Percentiles rank a stretch among this genome's conserved stretches.
Evolutionary conservation across 2,888 invertebrate species (phyloP).

Genomic region (Trimorus sp.): DNA sequence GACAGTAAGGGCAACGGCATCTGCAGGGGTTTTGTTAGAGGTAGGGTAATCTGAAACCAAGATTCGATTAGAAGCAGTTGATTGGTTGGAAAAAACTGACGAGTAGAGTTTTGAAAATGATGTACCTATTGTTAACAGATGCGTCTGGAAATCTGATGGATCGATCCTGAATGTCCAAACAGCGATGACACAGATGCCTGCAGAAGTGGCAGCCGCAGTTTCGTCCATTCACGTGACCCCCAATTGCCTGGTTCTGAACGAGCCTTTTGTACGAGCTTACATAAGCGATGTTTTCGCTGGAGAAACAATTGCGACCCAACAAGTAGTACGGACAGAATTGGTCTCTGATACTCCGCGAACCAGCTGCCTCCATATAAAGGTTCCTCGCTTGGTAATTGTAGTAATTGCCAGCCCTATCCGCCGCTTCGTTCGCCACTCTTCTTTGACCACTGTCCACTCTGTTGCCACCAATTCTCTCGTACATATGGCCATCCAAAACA

Average conservation of each 20-base stretch:
- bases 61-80: too few relatives aligned
- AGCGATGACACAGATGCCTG: slow-evolving; percentile 75
- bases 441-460: slow-evolving; percentile 71
- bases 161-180: slow-evolving; percentile 75
- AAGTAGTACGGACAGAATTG: slow-evolving; percentile 74
- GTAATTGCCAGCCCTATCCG: slow-evolving; percentile 72
- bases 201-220: slow-evolving; percentile 76
- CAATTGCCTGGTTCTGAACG: slow-evolving; percentile 53
- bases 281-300: slow-evolving; percentile 78
- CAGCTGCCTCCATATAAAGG: slow-evolving; percentile 69
- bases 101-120: background rate
- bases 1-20: slow-evolving; percentile 76
- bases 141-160: slow-evolving; percentile 58
- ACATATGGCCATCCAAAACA: slow-evolving; percentile 72
- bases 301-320: slow-evolving; percentile 78
- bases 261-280: slow-evolving; percentile 73
- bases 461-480: slow-evolving; percentile 75
- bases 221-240: slow-evolving; percentile 71
- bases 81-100: background rate
- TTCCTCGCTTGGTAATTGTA: slow-evolving; percentile 72
- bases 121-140: slow-evolving; percentile 70
- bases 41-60: slow-evolving; percentile 69
- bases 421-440: slow-evolving; percentile 68
- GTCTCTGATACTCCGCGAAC: slow-evolving; percentile 69
- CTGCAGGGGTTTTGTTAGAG: slow-evolving; percentile 77